A percentile compares a stretch with the other conserved stretches of the same genome.
These are phyloP conservation scores for Bombyx mori DNA, from an alignment of 1,140 invertebrate species.

Conservation along the genomic window ASM3026992v2 NC_085110.1:4939501-4940000, in stretches of 20 bases:
- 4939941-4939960: conserved; percentile 47
- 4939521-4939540: no score
- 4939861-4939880: conserved; percentile 51
- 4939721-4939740: conserved; percentile 28
- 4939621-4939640: neutral
- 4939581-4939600: no score
- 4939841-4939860: conserved; percentile 65
- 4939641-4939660: neutral
- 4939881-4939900: conserved; percentile 70
- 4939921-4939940: conserved; percentile 64
- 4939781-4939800: conserved; percentile 63
- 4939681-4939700: no score
- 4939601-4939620: neutral
- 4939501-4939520: no score
- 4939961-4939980: conserved; percentile 54
- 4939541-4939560: no score
- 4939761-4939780: conserved; percentile 21
- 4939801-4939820: conserved; percentile 60
- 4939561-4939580: no score
- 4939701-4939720: neutral
- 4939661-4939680: neutral
- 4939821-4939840: conserved; percentile 55
- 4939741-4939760: conserved; percentile 28
- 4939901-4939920: conserved; percentile 70
- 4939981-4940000: neutral